Base-by-base conservation (phyloP, 2,888 invertebrate genomes). In the Linyphia triangularis region DNA sequence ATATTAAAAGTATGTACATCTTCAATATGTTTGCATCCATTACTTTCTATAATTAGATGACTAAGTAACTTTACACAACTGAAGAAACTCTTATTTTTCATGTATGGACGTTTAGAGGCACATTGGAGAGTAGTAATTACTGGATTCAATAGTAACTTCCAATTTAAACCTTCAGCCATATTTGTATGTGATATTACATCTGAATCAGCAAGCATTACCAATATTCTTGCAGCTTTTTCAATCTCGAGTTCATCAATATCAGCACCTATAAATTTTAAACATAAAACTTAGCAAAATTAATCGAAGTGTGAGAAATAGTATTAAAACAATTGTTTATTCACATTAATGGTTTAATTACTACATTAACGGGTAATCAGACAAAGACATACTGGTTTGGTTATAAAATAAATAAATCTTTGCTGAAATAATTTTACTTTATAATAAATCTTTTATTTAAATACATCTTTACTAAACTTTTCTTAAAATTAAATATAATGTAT, bases 51-150 rank as follows among this genome's bases (percentile, higher is more conserved):
- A 9, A 81, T 16, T 26, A 88, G 65, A 69, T 57, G 9, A 26
- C 43, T 81, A 24, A 59, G 65, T 59, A 88, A 61, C 40, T 69
- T 67, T 28, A 88, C 24, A 26, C 43, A 30, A 75, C 33, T 69
- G 3, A 75, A 40, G 33, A 88, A 75, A 24, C 40, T 75, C 19
- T 65, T 57, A 4, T 19, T 30, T 19, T 73, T 22, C 75, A 88
- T 81, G 30, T 81, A 88, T 6, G 86, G 79, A 22, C 86, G 51
- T 37, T 75, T 81, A 19, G 65, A 28, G 3, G 67, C 37, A 28
- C 22, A 24, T 10, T 67, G 43, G 2, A 81, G 30, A 2, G 30
- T 61, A 22, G 22, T 30, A 19, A 73, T 40, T 16, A 81, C 19
- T 26, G 86, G 81, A 37, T 67, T 28, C 22, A 88, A 61, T 2